Evolutionary conservation across 2,113 vertebrate species (phyloP), one percentile per base, ranked within the genome.

Genomic region (Corythoichthys haematopterus): DNA sequence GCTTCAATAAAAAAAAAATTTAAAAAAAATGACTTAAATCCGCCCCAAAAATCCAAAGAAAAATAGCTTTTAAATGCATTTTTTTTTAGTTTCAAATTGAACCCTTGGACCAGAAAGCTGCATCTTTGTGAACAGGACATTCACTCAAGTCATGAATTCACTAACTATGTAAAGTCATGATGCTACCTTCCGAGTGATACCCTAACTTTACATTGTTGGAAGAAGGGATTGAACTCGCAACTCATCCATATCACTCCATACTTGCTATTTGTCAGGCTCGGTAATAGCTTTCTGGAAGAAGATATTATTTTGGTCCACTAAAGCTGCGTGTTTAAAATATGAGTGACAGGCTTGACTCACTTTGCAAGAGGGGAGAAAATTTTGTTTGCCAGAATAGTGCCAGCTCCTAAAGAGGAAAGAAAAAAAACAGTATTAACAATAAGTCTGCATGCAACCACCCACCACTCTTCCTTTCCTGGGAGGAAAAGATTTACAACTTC

Each of bases 261-360:
- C 81, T 85, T 81, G 80, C 81, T 83, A 76, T 81, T 85, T 88
- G 88, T 90, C 87, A 89, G 84, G 88, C 80, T 91, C 20, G 43
- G 11, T 46, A 62, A 62, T 46, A 40, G 20, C 60, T 62, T 46
- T 91, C 87, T 91, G 74, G 72, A 86, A 88, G 81, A 76, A 83
- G 84, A 87, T 90, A 88, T 90, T 92, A 91, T 91, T 92, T 92
- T 91, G 88, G 88, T 88, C 87, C 89, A 88, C 89, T 91, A 46
- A 92, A 92, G 89, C 91, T 83, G 87, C 83, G 79, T 88, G 76
- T 86, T 91, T 90, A 91, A 90, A 91, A 87, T 88, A 86, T 91
- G 88, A 92, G 79, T 88, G 89, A 90, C 88, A 89, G 83, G 83
- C 87, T 87, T 88, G 87, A 91, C 86, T 91, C 87, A 86, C 80